Evolutionary conservation across 1,140 invertebrate genomes (phyloP).

Genomic region (Drosophila paulistorum): DNA sequence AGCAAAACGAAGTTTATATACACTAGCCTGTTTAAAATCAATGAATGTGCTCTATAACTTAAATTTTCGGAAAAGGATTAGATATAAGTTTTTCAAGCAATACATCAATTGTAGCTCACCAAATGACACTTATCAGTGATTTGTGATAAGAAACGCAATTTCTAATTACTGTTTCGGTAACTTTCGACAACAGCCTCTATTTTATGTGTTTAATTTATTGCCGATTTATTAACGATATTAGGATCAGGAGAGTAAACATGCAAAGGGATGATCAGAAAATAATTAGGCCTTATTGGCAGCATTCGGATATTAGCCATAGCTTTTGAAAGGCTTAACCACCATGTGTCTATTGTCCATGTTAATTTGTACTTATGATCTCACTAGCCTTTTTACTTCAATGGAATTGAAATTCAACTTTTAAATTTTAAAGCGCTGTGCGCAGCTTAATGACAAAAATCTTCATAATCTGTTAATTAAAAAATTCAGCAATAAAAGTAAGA

Average conservation of each 20-base stretch:
- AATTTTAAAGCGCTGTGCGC: neutral
- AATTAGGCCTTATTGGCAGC: slow-evolving; percentile 74
- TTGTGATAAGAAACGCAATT: too few relatives aligned
- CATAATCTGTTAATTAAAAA: slow-evolving; percentile 72
- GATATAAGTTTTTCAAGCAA: too few relatives aligned
- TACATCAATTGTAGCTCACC: too few relatives aligned
- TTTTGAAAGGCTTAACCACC: slow-evolving; percentile 51
- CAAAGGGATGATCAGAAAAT: too few relatives aligned
- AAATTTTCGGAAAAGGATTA: too few relatives aligned
- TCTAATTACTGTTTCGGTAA: too few relatives aligned
- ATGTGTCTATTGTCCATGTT: slow-evolving; percentile 63
- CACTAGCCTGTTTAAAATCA: neutral
- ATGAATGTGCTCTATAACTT: too few relatives aligned
- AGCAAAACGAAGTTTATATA: slow-evolving; percentile 1
- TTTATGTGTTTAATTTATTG: too few relatives aligned
- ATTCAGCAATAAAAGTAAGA: slow-evolving; percentile 53
- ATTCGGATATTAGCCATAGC: slow-evolving; percentile 69
- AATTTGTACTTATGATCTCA: slow-evolving; percentile 67
- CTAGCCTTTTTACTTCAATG: slow-evolving; percentile 32
- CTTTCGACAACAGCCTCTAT: too few relatives aligned
- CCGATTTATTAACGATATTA: too few relatives aligned
- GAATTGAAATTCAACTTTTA: slow-evolving; percentile 17
- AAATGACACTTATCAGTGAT: too few relatives aligned
- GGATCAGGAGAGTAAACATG: too few relatives aligned
- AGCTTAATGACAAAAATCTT: slow-evolving; percentile 46